Evolutionary conservation across 1,140 invertebrate genomes (phyloP), one percentile per base, ranked within the genome.

Genomic region (Aradophagus sp.): DNA sequence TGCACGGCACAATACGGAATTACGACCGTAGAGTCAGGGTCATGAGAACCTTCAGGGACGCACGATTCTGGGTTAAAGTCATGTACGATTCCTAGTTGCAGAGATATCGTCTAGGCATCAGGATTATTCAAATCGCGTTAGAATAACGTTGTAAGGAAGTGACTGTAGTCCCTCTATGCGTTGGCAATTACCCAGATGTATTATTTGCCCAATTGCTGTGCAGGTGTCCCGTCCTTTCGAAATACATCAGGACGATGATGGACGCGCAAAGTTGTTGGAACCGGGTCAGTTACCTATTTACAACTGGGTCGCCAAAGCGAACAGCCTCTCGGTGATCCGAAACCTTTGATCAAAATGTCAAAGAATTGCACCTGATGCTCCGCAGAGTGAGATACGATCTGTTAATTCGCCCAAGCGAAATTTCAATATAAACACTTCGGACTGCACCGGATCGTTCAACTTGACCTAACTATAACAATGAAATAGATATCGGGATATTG

Each of bases 261-360:
- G 77, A 80, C 69, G 72, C 55, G 61, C 68, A 68, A 77, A 73
- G 58, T 68, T 73, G 63, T 45, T 50, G 65, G 38, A 68, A 82
- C 78, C 76, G 72, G 82, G 81, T 76, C 81, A 76, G 70, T 82
- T 77, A 82, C 80, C 81, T 75, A 83, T 83, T 83, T 84, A 80
- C 73, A 84, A 83, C 82, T 83, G 77, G 83, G 83, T 84, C 83
- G 69, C 72, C 53, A 48, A 34, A 62, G 32, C 47, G 38, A 47
- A 36, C 48, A 27, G 31, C 29, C 62, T 66, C 36, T 59, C 50
- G 42, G 15, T 48, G 68, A 68, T 72, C 74, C 62, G 55, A 68
- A 74, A 72, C 65, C 44, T 63, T 36, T 66, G 52, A 73, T 73
- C 65, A 68, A 68, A 65, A 67, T 58, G 19, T 39, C 38, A 62